These are phyloP conservation scores for Thalassarche chlororhynchos DNA, from an alignment of 2,113 vertebrate species.

Conservation along the genomic window DNA sequence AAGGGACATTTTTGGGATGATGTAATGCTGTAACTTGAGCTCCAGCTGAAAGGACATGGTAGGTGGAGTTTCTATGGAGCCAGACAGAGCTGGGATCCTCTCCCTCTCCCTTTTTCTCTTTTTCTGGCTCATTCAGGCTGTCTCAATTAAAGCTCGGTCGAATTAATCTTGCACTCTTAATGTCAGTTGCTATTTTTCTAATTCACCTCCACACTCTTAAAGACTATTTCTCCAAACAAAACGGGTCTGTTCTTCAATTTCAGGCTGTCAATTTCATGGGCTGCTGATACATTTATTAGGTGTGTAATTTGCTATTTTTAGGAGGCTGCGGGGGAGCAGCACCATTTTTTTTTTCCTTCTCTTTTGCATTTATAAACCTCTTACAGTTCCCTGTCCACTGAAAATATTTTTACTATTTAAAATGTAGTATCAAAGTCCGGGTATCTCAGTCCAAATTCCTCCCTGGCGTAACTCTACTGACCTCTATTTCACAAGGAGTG, in stretches of 20 bases:
- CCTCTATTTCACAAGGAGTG: slow-evolving; percentile 21
- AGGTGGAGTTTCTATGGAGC: slow-evolving; percentile 62
- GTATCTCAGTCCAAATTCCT: slow-evolving; percentile 45
- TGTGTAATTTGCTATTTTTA: slow-evolving; percentile 77
- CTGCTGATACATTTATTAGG: slow-evolving; percentile 77
- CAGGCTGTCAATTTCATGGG: slow-evolving; percentile 73
- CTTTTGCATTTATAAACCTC: slow-evolving; percentile 62
- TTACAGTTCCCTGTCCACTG: slow-evolving; percentile 56
- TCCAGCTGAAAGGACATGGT: slow-evolving; percentile 25
- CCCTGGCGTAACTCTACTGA: slow-evolving; percentile 13
- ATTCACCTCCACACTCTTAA: slow-evolving; percentile 63
- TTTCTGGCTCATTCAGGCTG: slow-evolving; percentile 47
- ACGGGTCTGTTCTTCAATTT: slow-evolving; percentile 65
- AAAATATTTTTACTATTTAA: slow-evolving; percentile 65
- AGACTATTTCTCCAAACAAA: slow-evolving; percentile 69
- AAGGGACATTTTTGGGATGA: slow-evolving; percentile 44
- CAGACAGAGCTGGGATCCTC: slow-evolving; percentile 60
- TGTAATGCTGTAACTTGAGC: slow-evolving; percentile 63
- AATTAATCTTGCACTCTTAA: slow-evolving; percentile 67
- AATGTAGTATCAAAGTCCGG: background rate
- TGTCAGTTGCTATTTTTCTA: slow-evolving; percentile 70
- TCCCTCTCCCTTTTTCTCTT: slow-evolving; percentile 35
- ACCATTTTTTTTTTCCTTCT: slow-evolving; percentile 29
- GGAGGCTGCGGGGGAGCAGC: slow-evolving; percentile 62
- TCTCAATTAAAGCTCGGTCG: slow-evolving; percentile 29